Evolutionary conservation across 2,888 invertebrate genomes (phyloP).

Genomic region (Caradrina kadenii): DNA sequence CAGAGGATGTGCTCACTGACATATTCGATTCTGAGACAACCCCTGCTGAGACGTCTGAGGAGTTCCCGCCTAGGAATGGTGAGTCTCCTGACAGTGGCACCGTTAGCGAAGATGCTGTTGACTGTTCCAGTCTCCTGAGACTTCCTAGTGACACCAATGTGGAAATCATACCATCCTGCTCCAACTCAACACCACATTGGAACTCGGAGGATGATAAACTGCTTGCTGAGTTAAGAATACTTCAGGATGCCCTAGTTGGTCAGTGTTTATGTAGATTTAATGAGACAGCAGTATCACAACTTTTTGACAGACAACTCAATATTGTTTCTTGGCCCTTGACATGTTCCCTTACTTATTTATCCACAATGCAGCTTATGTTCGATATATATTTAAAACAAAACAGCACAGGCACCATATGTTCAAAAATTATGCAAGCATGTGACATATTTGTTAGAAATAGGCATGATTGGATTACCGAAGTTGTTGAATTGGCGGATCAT

Average conservation of each 20-base stretch:
- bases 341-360: constrained; percentile 93
- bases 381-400: constrained; percentile 96
- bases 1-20: constrained; percentile 86
- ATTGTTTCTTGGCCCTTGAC: constrained; percentile 87
- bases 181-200: constrained; percentile 80
- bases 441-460: constrained; percentile 95
- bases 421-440: constrained; percentile 94
- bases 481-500: constrained; percentile 94
- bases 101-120: constrained; percentile 88
- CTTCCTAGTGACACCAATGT: constrained; percentile 79
- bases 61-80: constrained; percentile 83
- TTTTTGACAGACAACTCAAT: constrained; percentile 92
- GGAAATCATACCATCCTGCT: constrained; percentile 85
- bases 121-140: constrained; percentile 83
- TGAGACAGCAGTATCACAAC: constrained; percentile 92
- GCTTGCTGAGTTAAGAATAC: constrained; percentile 88
- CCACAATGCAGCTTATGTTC: constrained; percentile 95
- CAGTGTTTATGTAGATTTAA: constrained; percentile 95
- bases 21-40: constrained; percentile 84
- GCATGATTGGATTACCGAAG: constrained; percentile 95
- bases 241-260: constrained; percentile 93
- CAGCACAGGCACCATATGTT: constrained; percentile 95
- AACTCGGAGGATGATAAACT: constrained; percentile 82
- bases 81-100: constrained; percentile 89
- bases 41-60: constrained; percentile 83